phyloP scores from a whole-genome alignment of 2,888 invertebrate species.

The Drosophila kuntzei region DNA sequence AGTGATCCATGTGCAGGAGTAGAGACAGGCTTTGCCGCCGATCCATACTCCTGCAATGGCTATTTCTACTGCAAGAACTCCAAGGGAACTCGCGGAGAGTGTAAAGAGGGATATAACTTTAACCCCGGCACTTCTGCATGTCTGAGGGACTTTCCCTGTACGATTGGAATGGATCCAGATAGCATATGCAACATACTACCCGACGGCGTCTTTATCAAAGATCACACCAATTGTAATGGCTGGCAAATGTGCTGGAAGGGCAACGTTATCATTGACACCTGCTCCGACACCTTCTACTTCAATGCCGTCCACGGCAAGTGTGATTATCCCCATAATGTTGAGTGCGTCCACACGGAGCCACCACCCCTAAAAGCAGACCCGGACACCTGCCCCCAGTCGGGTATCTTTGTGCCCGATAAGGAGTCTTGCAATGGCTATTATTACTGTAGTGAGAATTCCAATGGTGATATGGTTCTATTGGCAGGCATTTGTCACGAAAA shows the following conservation, averaged over 20 bases:
- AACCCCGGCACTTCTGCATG: conserved; percentile 72
- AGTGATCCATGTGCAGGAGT: conserved; percentile 73
- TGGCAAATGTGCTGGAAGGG: conserved; percentile 74
- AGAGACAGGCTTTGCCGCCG: conserved; percentile 70
- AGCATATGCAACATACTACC: conserved; percentile 80
- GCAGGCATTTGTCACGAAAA: conserved; percentile 66
- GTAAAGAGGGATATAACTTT: conserved; percentile 67
- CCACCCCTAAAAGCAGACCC: conserved; percentile 43
- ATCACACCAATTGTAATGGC: conserved; percentile 63
- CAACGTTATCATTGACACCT: conserved; percentile 61
- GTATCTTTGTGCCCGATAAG: conserved; percentile 74
- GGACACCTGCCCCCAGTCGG: conserved; percentile 59
- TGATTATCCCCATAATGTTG: conserved; percentile 66
- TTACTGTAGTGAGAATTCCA: conserved; percentile 54
- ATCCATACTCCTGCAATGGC: conserved; percentile 78
- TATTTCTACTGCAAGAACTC: conserved; percentile 81
- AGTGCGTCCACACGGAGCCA: conserved; percentile 41
- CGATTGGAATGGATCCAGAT: conserved; percentile 62
- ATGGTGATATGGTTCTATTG: conserved; percentile 48
- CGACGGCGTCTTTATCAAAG: conserved; percentile 76
- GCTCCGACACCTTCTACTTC: conserved; percentile 75
- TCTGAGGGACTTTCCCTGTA: conserved; percentile 67
- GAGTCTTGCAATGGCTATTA: conserved; percentile 79
- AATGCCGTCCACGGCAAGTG: conserved; percentile 63
- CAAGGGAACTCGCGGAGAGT: conserved; percentile 63